Conservation (phyloP, 2,888 invertebrate species). For the Pristionchus arcanus region DNA sequence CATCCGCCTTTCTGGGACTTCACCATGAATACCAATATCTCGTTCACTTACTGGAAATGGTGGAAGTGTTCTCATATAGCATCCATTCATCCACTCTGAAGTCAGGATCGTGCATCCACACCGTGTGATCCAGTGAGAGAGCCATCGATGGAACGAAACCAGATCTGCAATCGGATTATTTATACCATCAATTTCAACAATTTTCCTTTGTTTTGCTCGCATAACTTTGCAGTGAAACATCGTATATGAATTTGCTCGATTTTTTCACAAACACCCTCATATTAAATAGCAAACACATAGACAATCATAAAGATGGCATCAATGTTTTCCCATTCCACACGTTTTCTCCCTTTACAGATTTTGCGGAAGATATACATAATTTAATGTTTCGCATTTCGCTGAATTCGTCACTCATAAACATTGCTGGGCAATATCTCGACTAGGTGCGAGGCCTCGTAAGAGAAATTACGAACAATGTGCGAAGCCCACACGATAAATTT, state of each 20-base stretch:
- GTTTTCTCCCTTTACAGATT: neutral
- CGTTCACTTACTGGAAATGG: slow-evolving; percentile 78
- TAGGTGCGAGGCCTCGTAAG: too few relatives aligned
- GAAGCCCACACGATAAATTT: too few relatives aligned
- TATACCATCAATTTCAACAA: neutral
- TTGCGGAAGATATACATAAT: too few relatives aligned
- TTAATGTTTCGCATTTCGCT: too few relatives aligned
- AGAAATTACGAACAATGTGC: too few relatives aligned
- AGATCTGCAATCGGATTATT: slow-evolving; percentile 56
- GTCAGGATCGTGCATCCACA: slow-evolving; percentile 81
- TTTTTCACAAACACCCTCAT: too few relatives aligned
- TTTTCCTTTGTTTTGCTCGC: neutral
- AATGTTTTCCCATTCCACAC: neutral
- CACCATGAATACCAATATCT: neutral
- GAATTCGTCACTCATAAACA: too few relatives aligned
- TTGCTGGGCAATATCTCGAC: too few relatives aligned
- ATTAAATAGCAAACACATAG: neutral
- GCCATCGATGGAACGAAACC: slow-evolving; percentile 77
- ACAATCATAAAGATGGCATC: neutral
- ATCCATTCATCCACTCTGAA: slow-evolving; percentile 81
- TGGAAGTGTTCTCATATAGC: slow-evolving; percentile 80
- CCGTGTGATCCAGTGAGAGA: slow-evolving; percentile 80
- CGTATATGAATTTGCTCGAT: too few relatives aligned
- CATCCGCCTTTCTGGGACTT: neutral
- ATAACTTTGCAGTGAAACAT: neutral